Percentiles rank a stretch among this genome's conserved stretches.
Evolutionary conservation across 2,888 invertebrate genomes (phyloP).

Genomic region (Augochlorella aurata): DNA sequence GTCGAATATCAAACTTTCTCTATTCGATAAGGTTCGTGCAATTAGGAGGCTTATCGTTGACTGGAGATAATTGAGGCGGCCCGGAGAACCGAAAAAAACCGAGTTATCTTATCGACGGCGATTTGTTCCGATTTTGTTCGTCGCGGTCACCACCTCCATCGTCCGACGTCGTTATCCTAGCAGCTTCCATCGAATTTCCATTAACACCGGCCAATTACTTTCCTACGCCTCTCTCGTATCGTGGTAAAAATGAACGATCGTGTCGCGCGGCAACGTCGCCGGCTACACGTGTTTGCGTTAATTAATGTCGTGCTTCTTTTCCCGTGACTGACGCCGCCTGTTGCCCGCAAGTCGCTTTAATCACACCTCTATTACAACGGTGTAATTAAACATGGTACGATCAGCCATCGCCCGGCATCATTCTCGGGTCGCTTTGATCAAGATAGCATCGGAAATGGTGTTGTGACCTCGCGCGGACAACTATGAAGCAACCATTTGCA

Average conservation of each 20-base stretch:
- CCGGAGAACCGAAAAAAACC: background rate
- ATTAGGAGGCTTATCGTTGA: conserved; percentile 42
- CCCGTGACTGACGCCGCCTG: background rate
- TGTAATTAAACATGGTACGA: conserved; percentile 49
- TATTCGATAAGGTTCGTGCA: conserved; percentile 35
- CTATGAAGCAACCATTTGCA: background rate
- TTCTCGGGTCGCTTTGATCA: background rate
- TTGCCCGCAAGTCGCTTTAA: conserved; percentile 38
- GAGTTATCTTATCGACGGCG: conserved; percentile 51
- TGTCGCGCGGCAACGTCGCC: background rate
- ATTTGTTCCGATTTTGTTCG: conserved; percentile 41
- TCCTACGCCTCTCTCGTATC: conserved; percentile 9
- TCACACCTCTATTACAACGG: conserved; percentile 42
- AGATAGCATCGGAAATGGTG: background rate
- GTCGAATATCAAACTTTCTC: background rate
- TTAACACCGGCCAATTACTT: conserved; percentile 49
- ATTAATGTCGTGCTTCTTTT: conserved; percentile 49
- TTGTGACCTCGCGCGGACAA: background rate
- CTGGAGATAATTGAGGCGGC: conserved; percentile 39
- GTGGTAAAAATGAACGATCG: conserved; percentile 30
- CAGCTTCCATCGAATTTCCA: conserved; percentile 34
- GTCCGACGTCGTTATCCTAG: conserved; percentile 1
- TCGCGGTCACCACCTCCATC: conserved; percentile 13
- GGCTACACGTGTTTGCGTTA: conserved; percentile 34
- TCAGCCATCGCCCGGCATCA: background rate